Base-by-base conservation (phyloP, 2,888 invertebrate species). In the Lamellibrachia satsuma region DNA sequence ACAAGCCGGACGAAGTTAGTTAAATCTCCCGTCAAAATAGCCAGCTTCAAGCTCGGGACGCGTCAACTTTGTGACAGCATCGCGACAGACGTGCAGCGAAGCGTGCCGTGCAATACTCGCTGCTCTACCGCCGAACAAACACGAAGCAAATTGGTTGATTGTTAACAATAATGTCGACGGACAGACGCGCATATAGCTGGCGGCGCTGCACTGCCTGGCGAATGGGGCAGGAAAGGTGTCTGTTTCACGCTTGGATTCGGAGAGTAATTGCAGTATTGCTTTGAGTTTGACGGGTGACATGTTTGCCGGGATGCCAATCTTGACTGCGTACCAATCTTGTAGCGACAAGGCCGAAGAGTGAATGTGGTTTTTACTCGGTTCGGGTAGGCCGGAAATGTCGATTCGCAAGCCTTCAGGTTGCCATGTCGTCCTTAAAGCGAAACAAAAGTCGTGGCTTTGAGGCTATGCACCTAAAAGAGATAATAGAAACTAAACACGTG, bases 91-190 rank as follows among this genome's bases (percentile, higher is more conserved):
- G 75, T 11, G 75, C 75, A 75, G 75, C 75, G 75, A 15, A 15
- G 75, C 75, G 75, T 75, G 75, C n/a, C 75, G 75, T 75, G 75
- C 75, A 75, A 22, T 75, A 75, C 75, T n/a, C 75, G 75, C 75
- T 75, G 75, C n/a, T 75, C 22, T 22, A 75, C 75, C 75, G 22
- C 0, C 22, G 75, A 75, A 75, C 75, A 75, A 75, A 75, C 75
- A 22, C 75, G 75, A n/a, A 75, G 75, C 75, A 75, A 75, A 75
- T 75, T 75, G 75, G 75, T 75, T n/a, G 75, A 75, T 75, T 75
- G 75, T 75, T 75, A 75, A 75, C 75, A n/a, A 75, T 75, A 75
- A 75, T 75, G 75, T 22, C 75, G 75, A 15, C 75, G 75, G 75
- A 75, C 75, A 75, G 11, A 9, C 55, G 8, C 55, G 55, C 55